These are phyloP conservation scores for Diaphora mendica DNA, from an alignment of 2,888 invertebrate species.

Conservation along the genomic window DNA sequence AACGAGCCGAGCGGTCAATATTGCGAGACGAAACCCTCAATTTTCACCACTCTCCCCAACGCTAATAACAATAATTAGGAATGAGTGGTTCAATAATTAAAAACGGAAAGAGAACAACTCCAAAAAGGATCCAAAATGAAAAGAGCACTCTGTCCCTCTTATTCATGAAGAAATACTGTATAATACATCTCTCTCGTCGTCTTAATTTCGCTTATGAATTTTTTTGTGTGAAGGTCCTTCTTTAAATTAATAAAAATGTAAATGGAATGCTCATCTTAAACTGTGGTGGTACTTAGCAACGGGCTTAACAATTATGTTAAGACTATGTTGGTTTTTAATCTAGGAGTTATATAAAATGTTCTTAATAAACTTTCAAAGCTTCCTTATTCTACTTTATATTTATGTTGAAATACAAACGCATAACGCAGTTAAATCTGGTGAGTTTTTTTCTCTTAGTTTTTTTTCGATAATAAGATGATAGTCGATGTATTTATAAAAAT, in stretches of 20 bases:
- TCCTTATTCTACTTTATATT: background rate
- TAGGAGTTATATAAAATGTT: constrained; percentile 1
- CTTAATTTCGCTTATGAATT: constrained; percentile 77
- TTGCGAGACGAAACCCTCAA: constrained; percentile 83
- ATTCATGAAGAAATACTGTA: constrained; percentile 49
- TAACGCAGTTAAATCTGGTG: background rate
- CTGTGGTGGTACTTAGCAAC: constrained; percentile 51
- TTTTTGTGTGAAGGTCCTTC: constrained; percentile 63
- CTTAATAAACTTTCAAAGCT: background rate
- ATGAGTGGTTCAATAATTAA: constrained; percentile 88
- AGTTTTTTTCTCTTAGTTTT: background rate
- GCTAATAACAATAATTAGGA: constrained; percentile 88
- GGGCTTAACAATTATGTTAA: constrained; percentile 46
- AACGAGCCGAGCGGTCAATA: constrained; percentile 81
- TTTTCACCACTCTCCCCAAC: constrained; percentile 85
- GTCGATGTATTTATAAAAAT: too few relatives aligned
- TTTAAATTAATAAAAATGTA: constrained; percentile 79
- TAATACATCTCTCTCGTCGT: constrained; percentile 61
- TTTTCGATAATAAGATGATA: background rate
- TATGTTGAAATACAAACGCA: background rate
- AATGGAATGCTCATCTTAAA: constrained; percentile 61
- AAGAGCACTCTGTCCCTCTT: constrained; percentile 65
- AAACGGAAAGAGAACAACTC: constrained; percentile 86
- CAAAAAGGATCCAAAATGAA: constrained; percentile 72
- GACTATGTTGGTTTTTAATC: constrained; percentile 15